Conservation (phyloP, 1,140 invertebrate genomes). For the Ctenoplectra terminalis region DNA sequence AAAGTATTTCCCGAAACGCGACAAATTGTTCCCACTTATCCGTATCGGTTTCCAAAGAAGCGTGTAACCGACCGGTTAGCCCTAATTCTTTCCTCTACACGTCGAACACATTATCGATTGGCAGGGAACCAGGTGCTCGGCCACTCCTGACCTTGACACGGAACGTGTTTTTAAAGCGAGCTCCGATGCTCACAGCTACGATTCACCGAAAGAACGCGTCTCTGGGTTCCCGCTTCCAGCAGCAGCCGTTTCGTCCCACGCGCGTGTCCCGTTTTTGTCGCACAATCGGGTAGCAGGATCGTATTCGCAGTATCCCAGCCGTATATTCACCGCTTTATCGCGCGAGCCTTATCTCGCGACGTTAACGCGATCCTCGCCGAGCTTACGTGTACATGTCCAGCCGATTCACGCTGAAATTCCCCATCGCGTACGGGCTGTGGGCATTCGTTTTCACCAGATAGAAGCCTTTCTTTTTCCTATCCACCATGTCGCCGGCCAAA, state of each 20-base stretch:
- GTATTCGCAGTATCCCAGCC: neutral
- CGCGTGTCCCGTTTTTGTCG: neutral
- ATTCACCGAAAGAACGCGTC: neutral
- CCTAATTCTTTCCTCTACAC: neutral
- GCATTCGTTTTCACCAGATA: conserved; percentile 76
- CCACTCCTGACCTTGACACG: conserved; percentile 55
- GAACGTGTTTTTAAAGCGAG: conserved; percentile 8
- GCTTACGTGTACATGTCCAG: conserved; percentile 47
- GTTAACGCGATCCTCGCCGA: neutral
- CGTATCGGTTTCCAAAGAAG: neutral
- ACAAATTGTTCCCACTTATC: too few species aligned
- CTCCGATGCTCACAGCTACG: neutral
- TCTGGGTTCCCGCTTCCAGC: too few species aligned
- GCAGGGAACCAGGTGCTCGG: conserved; percentile 8
- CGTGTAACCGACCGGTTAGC: neutral
- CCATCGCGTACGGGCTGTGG: conserved; percentile 75
- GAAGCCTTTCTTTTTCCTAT: conserved; percentile 68
- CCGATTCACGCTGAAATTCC: conserved; percentile 65
- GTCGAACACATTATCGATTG: conserved; percentile 50
- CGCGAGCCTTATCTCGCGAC: neutral
- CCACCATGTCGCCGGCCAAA: conserved; percentile 75
- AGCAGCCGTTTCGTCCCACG: neutral
- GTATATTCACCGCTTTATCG: conserved; percentile 21
- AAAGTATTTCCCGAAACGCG: too few species aligned
- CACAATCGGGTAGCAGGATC: neutral